These are phyloP conservation scores for Osmoderma eremita DNA, from an alignment of 2,888 invertebrate species.

Conservation along the genomic window DNA sequence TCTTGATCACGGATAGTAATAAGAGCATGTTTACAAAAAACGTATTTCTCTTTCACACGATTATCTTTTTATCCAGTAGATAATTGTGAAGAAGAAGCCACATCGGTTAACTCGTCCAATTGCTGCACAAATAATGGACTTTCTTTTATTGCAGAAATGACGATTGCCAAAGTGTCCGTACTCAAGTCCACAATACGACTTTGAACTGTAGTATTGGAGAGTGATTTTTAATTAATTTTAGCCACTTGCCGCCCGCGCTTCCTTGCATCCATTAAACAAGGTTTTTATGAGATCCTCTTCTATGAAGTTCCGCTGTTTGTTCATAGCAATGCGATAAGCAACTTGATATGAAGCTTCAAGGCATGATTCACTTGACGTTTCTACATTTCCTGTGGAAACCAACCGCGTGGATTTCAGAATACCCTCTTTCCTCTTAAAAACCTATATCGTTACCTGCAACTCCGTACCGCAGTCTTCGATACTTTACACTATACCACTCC, in stretches of 20 bases:
- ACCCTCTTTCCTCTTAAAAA: slow-evolving; percentile 3
- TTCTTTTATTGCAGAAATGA: no score
- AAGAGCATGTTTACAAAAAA: background rate
- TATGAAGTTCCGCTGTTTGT: background rate
- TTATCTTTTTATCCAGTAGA: background rate
- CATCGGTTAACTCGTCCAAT: background rate
- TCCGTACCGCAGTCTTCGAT: no score
- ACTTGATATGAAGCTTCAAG: background rate
- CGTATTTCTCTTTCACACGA: background rate
- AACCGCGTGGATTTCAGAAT: background rate
- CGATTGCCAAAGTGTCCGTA: background rate
- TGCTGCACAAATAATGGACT: background rate
- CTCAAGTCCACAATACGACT: background rate
- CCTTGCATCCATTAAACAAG: no score
- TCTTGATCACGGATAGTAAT: background rate
- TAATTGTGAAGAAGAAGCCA: background rate
- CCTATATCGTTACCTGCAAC: slow-evolving; percentile 11
- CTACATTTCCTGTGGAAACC: background rate
- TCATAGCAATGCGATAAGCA: background rate
- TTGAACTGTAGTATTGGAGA: background rate
- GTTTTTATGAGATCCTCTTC: no score
- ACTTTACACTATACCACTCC: no score
- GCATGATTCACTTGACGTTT: background rate
- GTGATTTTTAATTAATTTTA: background rate
- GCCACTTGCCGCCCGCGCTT: background rate